Conservation (phyloP, 2,888 invertebrate genomes). For the Carabus problematicus region DNA sequence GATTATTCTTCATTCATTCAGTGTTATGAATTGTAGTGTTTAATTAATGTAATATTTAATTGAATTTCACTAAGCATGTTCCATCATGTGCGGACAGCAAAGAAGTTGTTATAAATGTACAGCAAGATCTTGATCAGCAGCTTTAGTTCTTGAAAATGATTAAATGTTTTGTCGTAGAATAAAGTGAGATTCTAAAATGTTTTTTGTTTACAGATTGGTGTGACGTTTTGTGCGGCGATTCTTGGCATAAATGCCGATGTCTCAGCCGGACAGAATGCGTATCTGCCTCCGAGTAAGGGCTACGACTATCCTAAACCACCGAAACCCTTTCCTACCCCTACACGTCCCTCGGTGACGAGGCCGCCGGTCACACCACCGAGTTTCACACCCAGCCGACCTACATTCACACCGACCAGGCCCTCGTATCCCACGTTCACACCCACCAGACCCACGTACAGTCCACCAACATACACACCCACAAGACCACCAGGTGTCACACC, state of each 20-base stretch:
- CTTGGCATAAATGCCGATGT: slow-evolving; percentile 62
- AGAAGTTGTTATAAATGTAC: too few relatives aligned
- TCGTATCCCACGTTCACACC: slow-evolving; percentile 40
- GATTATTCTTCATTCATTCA: too few relatives aligned
- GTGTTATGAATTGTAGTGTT: too few relatives aligned
- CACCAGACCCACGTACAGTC: slow-evolving; percentile 22
- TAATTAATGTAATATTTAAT: too few relatives aligned
- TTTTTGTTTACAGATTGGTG: slow-evolving; percentile 61
- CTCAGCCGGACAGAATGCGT: slow-evolving; percentile 74
- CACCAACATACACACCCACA: slow-evolving; percentile 33
- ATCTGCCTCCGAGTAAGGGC: slow-evolving; percentile 77
- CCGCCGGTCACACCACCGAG: slow-evolving; percentile 46
- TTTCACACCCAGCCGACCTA: slow-evolving; percentile 33
- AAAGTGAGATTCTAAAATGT: too few relatives aligned
- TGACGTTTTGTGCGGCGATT: slow-evolving; percentile 61
- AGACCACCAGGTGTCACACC: slow-evolving; percentile 40
- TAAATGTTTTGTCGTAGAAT: too few relatives aligned
- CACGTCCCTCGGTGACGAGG: slow-evolving; percentile 46
- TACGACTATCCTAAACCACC: slow-evolving; percentile 77
- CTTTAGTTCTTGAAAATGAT: too few relatives aligned
- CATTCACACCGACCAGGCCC: slow-evolving; percentile 38
- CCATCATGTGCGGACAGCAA: too few relatives aligned
- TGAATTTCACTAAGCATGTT: too few relatives aligned
- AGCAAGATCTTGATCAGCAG: too few relatives aligned
- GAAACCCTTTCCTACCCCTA: slow-evolving; percentile 64